phyloP scores from a whole-genome alignment of 2,888 invertebrate genomes.

The Apodemia duryi region DNA sequence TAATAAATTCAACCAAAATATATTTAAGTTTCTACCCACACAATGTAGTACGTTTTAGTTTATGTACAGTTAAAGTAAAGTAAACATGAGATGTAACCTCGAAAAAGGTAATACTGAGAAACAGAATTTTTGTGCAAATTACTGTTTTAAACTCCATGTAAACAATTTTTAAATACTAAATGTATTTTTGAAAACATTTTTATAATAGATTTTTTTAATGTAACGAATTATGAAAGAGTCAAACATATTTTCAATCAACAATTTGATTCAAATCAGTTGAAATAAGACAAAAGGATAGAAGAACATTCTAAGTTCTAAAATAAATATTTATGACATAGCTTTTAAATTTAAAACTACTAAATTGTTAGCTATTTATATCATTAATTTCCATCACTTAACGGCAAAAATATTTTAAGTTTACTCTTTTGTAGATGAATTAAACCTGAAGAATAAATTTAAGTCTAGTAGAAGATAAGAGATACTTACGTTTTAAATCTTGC shows the following conservation, averaged over 20 bases:
- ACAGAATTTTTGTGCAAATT: no score
- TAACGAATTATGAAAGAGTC: not conserved
- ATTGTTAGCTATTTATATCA: not conserved
- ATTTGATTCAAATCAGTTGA: not conserved
- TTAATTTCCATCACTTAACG: not conserved
- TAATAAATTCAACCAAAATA: no score
- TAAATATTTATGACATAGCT: not conserved
- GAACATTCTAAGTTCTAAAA: conserved; percentile 6
- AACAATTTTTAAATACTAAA: no score
- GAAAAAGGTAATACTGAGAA: no score
- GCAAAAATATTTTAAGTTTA: not conserved
- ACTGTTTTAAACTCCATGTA: no score
- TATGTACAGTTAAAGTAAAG: no score
- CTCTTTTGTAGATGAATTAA: not conserved
- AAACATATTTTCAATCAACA: not conserved
- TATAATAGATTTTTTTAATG: not conserved
- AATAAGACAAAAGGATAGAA: not conserved
- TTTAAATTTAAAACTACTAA: not conserved
- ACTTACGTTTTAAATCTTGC: conserved; percentile 73
- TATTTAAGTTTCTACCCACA: no score
- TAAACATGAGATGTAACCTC: no score
- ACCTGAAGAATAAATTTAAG: not conserved
- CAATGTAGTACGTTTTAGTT: no score
- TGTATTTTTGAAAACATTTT: no score
- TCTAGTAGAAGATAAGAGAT: conserved; percentile 3